Conservation (phyloP, 2,888 invertebrate genomes). For the Germaria angustata region DNA sequence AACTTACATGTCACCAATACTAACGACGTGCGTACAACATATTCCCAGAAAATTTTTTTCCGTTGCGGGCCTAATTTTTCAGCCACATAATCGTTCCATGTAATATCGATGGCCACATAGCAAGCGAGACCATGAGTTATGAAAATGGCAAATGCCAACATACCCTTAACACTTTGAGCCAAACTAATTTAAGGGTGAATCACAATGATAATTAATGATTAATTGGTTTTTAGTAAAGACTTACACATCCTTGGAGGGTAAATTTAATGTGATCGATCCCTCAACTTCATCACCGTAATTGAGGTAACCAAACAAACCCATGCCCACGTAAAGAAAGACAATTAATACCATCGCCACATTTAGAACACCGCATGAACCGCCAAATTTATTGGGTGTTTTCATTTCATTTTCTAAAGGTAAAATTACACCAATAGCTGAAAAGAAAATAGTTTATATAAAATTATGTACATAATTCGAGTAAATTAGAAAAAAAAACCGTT, state of each 20-base stretch:
- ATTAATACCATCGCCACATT: constrained; percentile 92
- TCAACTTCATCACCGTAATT: constrained; percentile 87
- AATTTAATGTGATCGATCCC: constrained; percentile 93
- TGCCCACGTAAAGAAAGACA: constrained; percentile 89
- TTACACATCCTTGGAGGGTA: constrained; percentile 86
- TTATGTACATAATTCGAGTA: neutral
- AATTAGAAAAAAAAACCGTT: neutral
- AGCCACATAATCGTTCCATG: constrained; percentile 90
- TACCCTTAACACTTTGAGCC: constrained; percentile 86
- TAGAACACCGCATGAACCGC: constrained; percentile 89
- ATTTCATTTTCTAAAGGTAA: constrained; percentile 93
- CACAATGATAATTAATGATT: neutral
- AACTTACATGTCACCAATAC: constrained; percentile 94
- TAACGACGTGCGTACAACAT: constrained; percentile 86
- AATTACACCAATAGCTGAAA: constrained; percentile 68
- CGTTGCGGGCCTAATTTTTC: constrained; percentile 83
- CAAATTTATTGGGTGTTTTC: constrained; percentile 91
- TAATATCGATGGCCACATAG: constrained; percentile 96
- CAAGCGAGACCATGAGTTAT: constrained; percentile 96
- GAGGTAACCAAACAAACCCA: constrained; percentile 95
- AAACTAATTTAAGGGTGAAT: constrained; percentile 80
- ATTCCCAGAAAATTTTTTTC: constrained; percentile 86
- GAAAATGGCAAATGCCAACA: constrained; percentile 90
- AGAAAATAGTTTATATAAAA: neutral
- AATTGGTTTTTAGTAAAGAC: constrained; percentile 73